Percentiles rank a stretch among this genome's conserved stretches.
These are phyloP conservation scores for Chromobotia macracanthus DNA, from an alignment of 2,797 vertebrate genomes.

Conservation along the genomic window DNA sequence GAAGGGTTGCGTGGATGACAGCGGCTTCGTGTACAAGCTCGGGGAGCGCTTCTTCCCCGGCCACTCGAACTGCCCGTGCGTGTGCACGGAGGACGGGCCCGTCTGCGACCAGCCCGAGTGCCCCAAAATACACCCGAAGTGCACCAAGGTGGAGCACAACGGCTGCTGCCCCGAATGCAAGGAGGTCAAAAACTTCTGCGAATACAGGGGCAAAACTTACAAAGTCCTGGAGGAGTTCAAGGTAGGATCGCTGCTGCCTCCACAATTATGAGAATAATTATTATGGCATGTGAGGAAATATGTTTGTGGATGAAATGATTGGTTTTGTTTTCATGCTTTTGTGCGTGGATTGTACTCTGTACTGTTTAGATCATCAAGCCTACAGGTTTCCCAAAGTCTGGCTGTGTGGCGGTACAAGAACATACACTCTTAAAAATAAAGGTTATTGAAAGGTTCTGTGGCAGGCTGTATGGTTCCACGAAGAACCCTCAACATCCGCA, in stretches of 20 bases:
- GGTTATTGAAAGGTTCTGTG: neutral
- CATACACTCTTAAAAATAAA: neutral
- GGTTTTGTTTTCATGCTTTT: neutral
- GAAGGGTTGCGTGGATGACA: conserved; percentile 99
- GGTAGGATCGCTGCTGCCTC: conserved; percentile 77
- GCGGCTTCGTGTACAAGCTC: conserved; percentile 98
- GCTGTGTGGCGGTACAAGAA: neutral
- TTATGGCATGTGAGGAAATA: neutral
- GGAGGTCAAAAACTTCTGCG: conserved; percentile 99
- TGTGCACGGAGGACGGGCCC: conserved; percentile 98
- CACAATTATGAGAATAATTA: neutral
- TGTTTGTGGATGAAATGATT: neutral
- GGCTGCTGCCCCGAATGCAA: conserved; percentile 99
- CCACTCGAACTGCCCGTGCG: conserved; percentile 98
- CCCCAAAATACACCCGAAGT: conserved; percentile 98
- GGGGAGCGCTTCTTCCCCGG: conserved; percentile 98
- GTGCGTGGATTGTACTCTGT: neutral
- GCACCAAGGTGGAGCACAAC: conserved; percentile 99
- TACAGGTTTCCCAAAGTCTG: neutral
- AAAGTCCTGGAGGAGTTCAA: conserved; percentile 99
- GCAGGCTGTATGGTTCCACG: neutral
- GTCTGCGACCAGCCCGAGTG: conserved; percentile 98
- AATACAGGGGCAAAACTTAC: conserved; percentile 97
- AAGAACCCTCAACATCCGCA: too few species aligned
- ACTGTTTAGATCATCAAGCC: neutral